Base-by-base conservation (phyloP, 2,797 vertebrate genomes). In the Macropus fuliginosus region DNA sequence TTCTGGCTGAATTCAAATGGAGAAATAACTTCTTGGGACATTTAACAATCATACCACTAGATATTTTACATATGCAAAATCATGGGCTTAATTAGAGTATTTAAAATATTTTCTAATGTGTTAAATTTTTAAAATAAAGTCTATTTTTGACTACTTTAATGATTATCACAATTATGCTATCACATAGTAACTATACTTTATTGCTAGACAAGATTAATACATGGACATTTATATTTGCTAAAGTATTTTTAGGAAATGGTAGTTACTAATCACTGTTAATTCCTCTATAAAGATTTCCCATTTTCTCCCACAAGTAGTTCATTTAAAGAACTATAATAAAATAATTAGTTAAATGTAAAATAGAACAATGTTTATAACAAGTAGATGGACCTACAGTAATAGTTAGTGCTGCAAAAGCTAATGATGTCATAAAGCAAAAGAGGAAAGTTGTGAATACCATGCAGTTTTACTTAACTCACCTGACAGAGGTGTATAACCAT, bases 401-500 rank as follows among this genome's bases (percentile, higher is more conserved):
- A 98, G 97, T 97, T 94, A 96, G 96, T 90, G 95, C 92, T 97
- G 97, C 98, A 97, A 95, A 98, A 98, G 97, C 98, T 98, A 98
- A 97, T 40, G 92, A 81, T 92, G 94, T 98, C 98, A 87, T 98
- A 97, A 98, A 98, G 98, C 98, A 98, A 96, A 98, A 94, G 14
- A 97, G 94, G 92, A 96, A 97, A 96, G 97, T 98, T 93, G 97
- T 98, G 98, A 98, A 98, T 97, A 98, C 95, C 98, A 99, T 98
- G 99, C 98, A 98, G 97, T 96, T 96, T 98, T 97, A 98, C 97
- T 98, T 96, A 98, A 99, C 99, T 99, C 99, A 99, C 99, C 99
- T 99, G 99, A 98, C 99, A 99, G 98, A 99, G 99, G 98, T 99
- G 99, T 97, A 99, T 99, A 99, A 99, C 99, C 99, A 99, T 99